Base-by-base conservation (phyloP, 2,888 invertebrate genomes). In the Apeira syringaria region DNA sequence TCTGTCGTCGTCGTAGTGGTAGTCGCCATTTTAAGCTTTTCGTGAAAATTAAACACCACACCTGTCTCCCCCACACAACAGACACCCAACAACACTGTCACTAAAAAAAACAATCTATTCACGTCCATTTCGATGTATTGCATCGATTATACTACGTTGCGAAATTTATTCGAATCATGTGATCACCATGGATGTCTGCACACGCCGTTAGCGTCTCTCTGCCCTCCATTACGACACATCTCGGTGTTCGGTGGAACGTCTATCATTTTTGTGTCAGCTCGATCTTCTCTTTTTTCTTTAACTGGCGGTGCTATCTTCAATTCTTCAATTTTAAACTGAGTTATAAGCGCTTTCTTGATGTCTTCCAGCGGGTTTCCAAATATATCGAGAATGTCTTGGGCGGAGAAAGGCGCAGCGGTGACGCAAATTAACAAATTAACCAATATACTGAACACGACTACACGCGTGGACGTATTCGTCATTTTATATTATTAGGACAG, bases 321-420 rank as follows among this genome's bases (percentile, higher is more conserved):
- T 2, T 33, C 29, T 8, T 28, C 20, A 24, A 8, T 26, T 25
- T 51, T 42, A 12, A 12, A n/a, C 41, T 54, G 50, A 1, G 37
- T 13, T 15, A 40, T 13, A 39, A 59, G 33, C 9, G 52, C 63
- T 36, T 58, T 63, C 45, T 68, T 49, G 9, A 87, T 63, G 50
- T 85, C 84, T 47, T 69, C 68, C 2, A 86, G 52, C 3, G 88
- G 88, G 61, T 86, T 84, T 1, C 77, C 73, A 38, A 86, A 87
- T 44, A 83, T 64, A 25, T 75, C 71, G 1, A 76, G 53, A 17
- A 83, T 59, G 18, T 76, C 76, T 42, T 72, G 67, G 6, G 61
- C 47, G 5, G 76, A 61, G 38, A 72, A 59, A 13, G 82, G 70
- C 6, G 70, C 65, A 17, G 71, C 60, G 35, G 59, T 47, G 13